Evolutionary conservation across 2,797 vertebrate species (phyloP).

Genomic region (Pogoniulus pusillus): DNA sequence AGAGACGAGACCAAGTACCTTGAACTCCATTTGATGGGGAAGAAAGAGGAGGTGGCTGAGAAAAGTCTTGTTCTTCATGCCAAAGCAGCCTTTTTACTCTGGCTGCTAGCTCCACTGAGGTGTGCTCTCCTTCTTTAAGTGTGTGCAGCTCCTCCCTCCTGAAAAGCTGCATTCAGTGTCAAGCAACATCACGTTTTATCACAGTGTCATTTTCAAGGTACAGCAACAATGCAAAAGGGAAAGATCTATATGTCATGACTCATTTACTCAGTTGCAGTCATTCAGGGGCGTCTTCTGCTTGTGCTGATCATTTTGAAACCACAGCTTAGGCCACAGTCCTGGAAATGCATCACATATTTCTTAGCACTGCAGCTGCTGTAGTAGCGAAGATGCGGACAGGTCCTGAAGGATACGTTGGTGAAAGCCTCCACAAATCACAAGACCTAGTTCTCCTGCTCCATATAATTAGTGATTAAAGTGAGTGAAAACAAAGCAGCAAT

Average conservation of each 20-base stretch:
- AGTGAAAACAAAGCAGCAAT: conserved; percentile 56
- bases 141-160: background rate
- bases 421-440: conserved; percentile 3
- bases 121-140: background rate
- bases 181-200: background rate
- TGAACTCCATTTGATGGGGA: background rate
- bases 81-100: background rate
- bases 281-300: conserved; percentile 17
- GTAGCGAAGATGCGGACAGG: background rate
- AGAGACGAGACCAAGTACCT: background rate
- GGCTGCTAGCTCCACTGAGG: fast-evolving
- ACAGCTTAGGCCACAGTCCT: background rate
- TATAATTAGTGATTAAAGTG: conserved; percentile 31
- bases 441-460: conserved; percentile 4
- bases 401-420: background rate
- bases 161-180: background rate
- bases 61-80: background rate
- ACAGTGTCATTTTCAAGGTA: conserved; percentile 33
- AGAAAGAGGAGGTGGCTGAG: background rate
- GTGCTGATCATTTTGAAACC: background rate
- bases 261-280: background rate
- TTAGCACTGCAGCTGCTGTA: background rate
- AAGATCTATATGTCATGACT: conserved; percentile 11
- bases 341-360: background rate
- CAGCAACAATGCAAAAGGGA: background rate